phyloP scores from a whole-genome alignment of 35 echinoderm and acorn worm genomes.

The Ptychodera flava region DNA sequence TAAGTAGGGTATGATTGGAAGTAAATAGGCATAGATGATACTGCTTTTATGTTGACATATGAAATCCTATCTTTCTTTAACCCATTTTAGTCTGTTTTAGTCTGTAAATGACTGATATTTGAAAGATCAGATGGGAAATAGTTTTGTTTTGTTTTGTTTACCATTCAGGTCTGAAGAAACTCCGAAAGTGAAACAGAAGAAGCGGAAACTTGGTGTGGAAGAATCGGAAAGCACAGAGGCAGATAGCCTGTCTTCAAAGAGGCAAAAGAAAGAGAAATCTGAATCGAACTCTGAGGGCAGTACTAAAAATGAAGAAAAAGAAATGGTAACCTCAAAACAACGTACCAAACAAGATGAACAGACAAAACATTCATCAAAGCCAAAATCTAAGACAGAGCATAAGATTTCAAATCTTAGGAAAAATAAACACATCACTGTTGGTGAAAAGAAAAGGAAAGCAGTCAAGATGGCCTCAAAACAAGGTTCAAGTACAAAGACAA shows the following conservation, averaged over 20 bases:
- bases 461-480: not conserved
- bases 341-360: not conserved
- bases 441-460: not conserved
- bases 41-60: no score
- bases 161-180: not conserved
- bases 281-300: not conserved
- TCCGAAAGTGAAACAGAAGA: not conserved
- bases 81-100: no score
- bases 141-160: no score
- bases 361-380: not conserved
- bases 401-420: not conserved
- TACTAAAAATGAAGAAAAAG: not conserved
- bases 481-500: not conserved
- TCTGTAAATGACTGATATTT: no score
- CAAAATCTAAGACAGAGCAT: not conserved
- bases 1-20: no score
- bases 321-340: not conserved
- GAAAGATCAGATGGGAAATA: no score
- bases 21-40: no score
- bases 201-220: slow-evolving; percentile 3
- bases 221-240: slow-evolving; percentile 5
- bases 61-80: no score
- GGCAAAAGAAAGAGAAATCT: not conserved
- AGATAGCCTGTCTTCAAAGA: not conserved
- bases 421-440: not conserved